Conservation (phyloP, 2,888 invertebrate species). For the Norana najaformis region DNA sequence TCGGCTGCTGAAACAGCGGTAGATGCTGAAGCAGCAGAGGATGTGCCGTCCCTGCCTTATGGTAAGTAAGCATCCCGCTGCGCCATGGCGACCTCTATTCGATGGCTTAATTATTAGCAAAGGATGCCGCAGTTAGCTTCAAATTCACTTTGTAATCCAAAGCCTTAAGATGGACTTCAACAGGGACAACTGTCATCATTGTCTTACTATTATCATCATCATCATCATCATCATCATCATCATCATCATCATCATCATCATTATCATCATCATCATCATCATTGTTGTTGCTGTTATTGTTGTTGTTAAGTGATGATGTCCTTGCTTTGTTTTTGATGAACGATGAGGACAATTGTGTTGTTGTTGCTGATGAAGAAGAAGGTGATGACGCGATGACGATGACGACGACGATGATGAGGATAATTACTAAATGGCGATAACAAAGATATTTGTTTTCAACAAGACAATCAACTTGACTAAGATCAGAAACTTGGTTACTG, state of each 20-base stretch:
- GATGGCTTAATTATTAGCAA: background rate
- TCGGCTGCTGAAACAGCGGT: too few relatives aligned
- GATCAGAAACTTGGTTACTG: too few relatives aligned
- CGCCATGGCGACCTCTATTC: too few relatives aligned
- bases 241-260: background rate
- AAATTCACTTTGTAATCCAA: background rate
- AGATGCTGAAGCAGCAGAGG: background rate
- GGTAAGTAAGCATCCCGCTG: background rate
- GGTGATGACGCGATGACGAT: too few relatives aligned
- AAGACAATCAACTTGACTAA: too few relatives aligned
- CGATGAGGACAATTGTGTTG: too few relatives aligned
- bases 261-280: background rate
- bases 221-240: constrained; percentile 18
- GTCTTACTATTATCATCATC: background rate
- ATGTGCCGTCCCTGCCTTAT: background rate
- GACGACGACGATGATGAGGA: too few relatives aligned
- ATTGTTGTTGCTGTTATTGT: background rate
- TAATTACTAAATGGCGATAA: too few relatives aligned
- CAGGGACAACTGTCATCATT: too few relatives aligned
- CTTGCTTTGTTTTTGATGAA: background rate
- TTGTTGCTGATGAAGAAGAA: too few relatives aligned
- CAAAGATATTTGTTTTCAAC: too few relatives aligned
- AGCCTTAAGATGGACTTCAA: background rate
- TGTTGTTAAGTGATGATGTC: background rate
- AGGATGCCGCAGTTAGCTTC: background rate